Base-by-base conservation (phyloP, 2,888 invertebrate genomes). In the Agrypnus murinus region DNA sequence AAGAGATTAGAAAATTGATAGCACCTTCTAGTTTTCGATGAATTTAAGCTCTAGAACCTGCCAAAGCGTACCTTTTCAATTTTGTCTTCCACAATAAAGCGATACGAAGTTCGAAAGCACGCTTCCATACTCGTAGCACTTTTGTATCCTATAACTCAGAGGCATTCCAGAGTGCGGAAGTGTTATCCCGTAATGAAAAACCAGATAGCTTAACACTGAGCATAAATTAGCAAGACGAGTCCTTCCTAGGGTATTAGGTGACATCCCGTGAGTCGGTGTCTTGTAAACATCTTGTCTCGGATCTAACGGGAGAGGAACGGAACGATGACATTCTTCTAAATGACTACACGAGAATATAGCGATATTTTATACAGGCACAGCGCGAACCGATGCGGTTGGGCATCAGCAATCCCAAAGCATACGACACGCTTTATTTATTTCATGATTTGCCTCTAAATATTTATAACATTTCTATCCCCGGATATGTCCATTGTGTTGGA, bases 401-500 rank as follows among this genome's bases (percentile, higher is more conserved):
- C 67, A 71, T 69, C 69, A 75, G 71, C 73, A 73, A 75, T 74
- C 74, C 73, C 74, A 64, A 63, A 59, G 74, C 65, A 68, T 73
- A 70, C 72, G 71, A 72, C 73, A 78, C 77, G 79, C 76, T 78
- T 78, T 79, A 81, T 82, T 82, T 81, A 81, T 82, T 81, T 79
- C 80, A 79, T 81, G 82, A 83, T 82, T 82, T 79, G 80, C 81
- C 81, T 81, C 80, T 83, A 82, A 83, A 83, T 83, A 83, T 83
- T 83, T 82, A 83, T 83, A 82, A 82, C 81, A 79, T 79, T 82
- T 82, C 79, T 81, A 81, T 81, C 79, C 78, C 72, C 75, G 79
- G 79, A 80, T 79, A 78, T 79, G 78, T 79, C 77, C 78, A 78
- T 79, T 81, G 80, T 79, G 77, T 74, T 74, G 77, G 77, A 76